A percentile compares a stretch with the other conserved stretches of the same genome.
Conservation (phyloP, 2,113 vertebrate species). For the Cheilinus undulatus region DNA sequence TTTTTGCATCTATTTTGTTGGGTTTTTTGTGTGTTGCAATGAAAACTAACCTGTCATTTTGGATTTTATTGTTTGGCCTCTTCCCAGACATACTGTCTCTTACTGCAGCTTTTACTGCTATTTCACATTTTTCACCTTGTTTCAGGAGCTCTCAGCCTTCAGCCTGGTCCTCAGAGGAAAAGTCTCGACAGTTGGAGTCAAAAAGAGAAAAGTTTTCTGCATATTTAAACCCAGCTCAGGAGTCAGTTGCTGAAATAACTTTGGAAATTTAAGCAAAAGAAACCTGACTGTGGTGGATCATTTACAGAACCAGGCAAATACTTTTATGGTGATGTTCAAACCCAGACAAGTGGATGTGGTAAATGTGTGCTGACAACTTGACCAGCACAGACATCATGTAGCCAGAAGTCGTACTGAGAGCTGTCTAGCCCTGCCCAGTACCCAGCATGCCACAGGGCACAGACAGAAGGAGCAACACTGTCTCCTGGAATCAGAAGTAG, state of each 20-base stretch:
- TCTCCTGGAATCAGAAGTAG: conserved; percentile 58
- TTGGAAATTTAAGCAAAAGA: background rate
- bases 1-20: too few species aligned
- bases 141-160: too few species aligned
- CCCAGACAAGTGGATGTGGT: conserved; percentile 18
- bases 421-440: conserved; percentile 36
- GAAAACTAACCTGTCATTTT: too few species aligned
- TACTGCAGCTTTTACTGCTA: too few species aligned
- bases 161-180: too few species aligned
- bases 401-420: conserved; percentile 22
- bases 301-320: background rate
- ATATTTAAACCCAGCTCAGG: background rate
- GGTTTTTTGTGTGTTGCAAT: too few species aligned
- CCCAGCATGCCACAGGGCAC: conserved; percentile 68
- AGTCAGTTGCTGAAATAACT: background rate
- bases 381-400: conserved; percentile 13
- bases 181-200: too few species aligned
- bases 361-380: conserved; percentile 35
- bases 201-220: background rate
- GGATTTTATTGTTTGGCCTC: too few species aligned
- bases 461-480: conserved; percentile 56
- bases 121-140: too few species aligned
- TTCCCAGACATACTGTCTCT: too few species aligned
- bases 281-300: background rate
- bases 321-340: background rate